These are phyloP conservation scores for Protophormia terraenovae DNA, from an alignment of 2,888 invertebrate genomes.

Conservation along the genomic window DNA sequence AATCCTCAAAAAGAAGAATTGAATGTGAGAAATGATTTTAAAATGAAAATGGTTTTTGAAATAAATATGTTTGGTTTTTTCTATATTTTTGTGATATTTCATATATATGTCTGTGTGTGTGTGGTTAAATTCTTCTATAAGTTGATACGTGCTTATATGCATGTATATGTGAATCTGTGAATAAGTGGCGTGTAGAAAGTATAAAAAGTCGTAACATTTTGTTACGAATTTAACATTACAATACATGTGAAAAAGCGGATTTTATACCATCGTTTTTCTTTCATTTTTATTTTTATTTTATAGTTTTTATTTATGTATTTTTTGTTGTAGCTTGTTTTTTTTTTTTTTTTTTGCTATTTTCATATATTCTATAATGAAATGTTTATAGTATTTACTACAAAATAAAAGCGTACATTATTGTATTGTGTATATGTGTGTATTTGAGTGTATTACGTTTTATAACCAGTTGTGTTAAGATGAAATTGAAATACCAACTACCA, in stretches of 20 bases:
- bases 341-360: background rate
- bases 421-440: background rate
- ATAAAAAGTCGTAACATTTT: conserved; percentile 60
- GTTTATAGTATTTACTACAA: conserved; percentile 54
- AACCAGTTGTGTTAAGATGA: conserved; percentile 23
- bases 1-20: conserved; percentile 12
- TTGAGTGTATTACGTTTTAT: conserved; percentile 34
- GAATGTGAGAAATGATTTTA: conserved; percentile 62
- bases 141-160: background rate
- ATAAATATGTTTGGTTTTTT: conserved; percentile 54
- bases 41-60: conserved; percentile 61
- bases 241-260: conserved; percentile 54
- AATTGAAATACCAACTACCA: conserved; percentile 41
- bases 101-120: background rate
- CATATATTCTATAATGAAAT: conserved; percentile 51
- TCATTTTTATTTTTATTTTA: conserved; percentile 30
- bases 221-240: conserved; percentile 59
- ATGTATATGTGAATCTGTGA: conserved; percentile 22
- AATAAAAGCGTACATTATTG: conserved; percentile 35
- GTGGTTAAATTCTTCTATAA: background rate
- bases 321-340: too few relatives aligned
- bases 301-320: conserved; percentile 41
- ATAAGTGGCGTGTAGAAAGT: conserved; percentile 36
- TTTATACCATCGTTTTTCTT: background rate
- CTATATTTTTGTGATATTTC: conserved; percentile 44